A percentile compares a stretch with the other conserved stretches of the same genome.
phyloP scores from a whole-genome alignment of 2,113 vertebrate genomes.

The Atrichornis clamosus region DNA sequence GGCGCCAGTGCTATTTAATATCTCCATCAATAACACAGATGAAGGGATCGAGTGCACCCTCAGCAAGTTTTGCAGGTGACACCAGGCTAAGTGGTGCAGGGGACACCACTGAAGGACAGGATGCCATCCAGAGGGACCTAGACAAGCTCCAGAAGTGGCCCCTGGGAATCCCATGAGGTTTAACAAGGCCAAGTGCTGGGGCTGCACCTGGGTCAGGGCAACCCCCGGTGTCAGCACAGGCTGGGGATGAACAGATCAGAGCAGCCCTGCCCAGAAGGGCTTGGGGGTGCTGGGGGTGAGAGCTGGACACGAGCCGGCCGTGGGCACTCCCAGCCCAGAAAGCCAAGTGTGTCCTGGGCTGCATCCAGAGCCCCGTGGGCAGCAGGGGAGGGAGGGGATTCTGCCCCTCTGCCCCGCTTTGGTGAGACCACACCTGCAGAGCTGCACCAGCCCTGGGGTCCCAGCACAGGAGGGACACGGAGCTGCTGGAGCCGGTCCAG shows the following conservation, averaged over 20 bases:
- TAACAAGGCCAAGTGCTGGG: background rate
- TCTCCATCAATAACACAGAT: too few relatives aligned
- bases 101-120: background rate
- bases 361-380: background rate
- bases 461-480: background rate
- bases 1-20: background rate
- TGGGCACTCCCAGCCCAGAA: background rate
- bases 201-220: background rate
- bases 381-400: background rate
- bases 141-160: too few relatives aligned
- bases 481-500: background rate
- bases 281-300: background rate
- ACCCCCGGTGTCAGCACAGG: background rate
- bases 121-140: background rate
- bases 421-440: background rate
- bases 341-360: background rate
- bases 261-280: background rate
- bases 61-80: background rate
- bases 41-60: rapidly evolving
- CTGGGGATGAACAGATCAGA: background rate
- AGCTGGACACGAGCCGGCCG: background rate
- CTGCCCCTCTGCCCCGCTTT: background rate
- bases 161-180: too few relatives aligned
- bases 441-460: background rate
- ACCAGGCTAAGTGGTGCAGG: background rate